These are phyloP conservation scores for Galagoides demidoff DNA, from an alignment of 2,797 vertebrate genomes.

Conservation along the genomic window DNA sequence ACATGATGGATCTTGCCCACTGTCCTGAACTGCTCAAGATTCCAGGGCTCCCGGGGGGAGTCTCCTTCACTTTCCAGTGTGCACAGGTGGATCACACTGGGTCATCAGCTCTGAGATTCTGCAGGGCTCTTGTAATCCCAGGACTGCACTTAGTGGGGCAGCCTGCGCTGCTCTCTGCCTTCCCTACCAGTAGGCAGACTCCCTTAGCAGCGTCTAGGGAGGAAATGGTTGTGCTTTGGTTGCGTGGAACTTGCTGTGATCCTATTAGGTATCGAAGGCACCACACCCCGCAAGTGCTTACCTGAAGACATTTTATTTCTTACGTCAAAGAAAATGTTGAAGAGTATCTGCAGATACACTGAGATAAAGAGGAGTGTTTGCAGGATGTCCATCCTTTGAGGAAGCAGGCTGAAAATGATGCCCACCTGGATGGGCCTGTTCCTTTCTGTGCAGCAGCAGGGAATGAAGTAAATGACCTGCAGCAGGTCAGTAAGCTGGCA, in stretches of 20 bases:
- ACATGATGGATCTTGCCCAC: neutral
- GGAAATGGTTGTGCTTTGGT: neutral
- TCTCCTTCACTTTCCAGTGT: neutral
- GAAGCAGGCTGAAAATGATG: conserved; percentile 97
- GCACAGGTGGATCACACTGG: neutral
- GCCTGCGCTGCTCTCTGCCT: neutral
- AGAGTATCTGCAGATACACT: conserved; percentile 93
- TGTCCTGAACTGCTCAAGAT: neutral
- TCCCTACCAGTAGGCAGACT: neutral
- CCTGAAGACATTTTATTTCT: conserved; percentile 93
- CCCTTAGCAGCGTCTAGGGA: neutral
- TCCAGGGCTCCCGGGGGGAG: neutral
- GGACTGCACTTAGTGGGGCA: neutral
- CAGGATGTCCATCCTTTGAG: conserved; percentile 94
- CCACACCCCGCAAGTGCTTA: neutral
- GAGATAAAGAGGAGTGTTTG: conserved; percentile 97
- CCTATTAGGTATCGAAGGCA: neutral
- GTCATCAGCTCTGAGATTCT: neutral
- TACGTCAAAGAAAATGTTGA: conserved; percentile 95
- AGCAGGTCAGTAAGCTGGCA: conserved; percentile 95
- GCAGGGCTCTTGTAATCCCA: neutral
- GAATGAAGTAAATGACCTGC: conserved; percentile 90
- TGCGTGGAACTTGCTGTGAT: neutral
- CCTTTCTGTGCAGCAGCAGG: conserved; percentile 91
- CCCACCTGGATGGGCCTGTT: conserved; percentile 91